These are phyloP conservation scores for Platalea minor DNA, from an alignment of 2,797 vertebrate genomes.

Conservation along the genomic window DNA sequence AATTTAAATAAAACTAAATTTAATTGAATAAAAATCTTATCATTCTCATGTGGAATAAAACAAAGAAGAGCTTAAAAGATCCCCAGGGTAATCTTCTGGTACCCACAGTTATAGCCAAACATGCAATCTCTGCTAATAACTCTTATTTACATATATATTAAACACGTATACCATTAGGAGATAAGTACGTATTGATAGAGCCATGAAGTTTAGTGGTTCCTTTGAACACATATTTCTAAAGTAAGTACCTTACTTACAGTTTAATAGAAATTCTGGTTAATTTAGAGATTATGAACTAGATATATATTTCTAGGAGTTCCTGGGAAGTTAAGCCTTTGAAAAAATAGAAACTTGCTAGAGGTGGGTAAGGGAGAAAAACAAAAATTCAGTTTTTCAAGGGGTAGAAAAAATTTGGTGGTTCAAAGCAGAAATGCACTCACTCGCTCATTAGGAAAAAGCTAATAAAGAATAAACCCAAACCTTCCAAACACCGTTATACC, in stretches of 20 bases:
- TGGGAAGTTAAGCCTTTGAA: not conserved
- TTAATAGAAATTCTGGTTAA: slow-evolving; percentile 51
- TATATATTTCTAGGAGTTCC: not conserved
- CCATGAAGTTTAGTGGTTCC: slow-evolving; percentile 33
- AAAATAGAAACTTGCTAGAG: not conserved
- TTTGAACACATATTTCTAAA: slow-evolving; percentile 31
- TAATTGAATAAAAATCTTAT: slow-evolving; percentile 43
- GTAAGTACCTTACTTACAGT: not conserved
- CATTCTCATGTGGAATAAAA: slow-evolving; percentile 27
- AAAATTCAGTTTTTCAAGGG: not conserved
- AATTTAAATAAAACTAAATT: slow-evolving; percentile 42
- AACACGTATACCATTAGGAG: slow-evolving; percentile 41
- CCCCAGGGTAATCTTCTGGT: slow-evolving; percentile 28
- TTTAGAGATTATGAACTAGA: slow-evolving; percentile 34
- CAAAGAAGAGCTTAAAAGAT: slow-evolving; percentile 36
- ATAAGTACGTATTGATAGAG: slow-evolving; percentile 44
- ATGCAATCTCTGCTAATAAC: slow-evolving; percentile 52
- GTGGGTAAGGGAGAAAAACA: not conserved
- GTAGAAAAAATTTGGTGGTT: not conserved
- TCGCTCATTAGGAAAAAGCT: not conserved
- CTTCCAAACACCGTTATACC: not conserved
- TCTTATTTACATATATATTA: slow-evolving; percentile 61
- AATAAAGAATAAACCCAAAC: not conserved
- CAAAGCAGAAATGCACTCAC: not conserved
- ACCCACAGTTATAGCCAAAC: slow-evolving; percentile 31